These are phyloP conservation scores for Tachypleus tridentatus DNA, from an alignment of 1,140 invertebrate genomes.

Conservation along the genomic window DNA sequence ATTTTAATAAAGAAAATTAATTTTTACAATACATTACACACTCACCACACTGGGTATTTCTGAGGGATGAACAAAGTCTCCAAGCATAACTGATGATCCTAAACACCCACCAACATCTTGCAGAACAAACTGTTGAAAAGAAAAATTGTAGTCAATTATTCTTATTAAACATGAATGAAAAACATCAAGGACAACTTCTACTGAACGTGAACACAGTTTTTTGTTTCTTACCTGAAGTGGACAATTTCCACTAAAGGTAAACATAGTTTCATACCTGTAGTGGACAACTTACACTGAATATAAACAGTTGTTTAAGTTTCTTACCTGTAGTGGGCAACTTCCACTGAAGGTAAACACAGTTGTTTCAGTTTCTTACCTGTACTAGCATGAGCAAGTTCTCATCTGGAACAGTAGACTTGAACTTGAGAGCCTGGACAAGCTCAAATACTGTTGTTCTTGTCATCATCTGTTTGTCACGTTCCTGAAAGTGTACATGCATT, in stretches of 20 bases:
- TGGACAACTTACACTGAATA: too few species aligned
- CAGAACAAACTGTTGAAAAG: constrained; percentile 35
- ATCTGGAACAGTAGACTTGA: constrained; percentile 85
- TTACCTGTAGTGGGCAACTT: too few species aligned
- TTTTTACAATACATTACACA: constrained; percentile 6
- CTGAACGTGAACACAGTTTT: too few species aligned
- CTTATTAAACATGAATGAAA: background rate
- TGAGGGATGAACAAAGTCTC: constrained; percentile 31
- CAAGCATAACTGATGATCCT: constrained; percentile 46
- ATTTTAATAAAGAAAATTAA: background rate
- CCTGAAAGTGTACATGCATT: constrained; percentile 37
- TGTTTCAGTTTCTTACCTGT: constrained; percentile 42
- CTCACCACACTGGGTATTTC: constrained; percentile 20
- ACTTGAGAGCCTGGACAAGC: constrained; percentile 86
- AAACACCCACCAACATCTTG: constrained; percentile 67
- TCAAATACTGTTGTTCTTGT: constrained; percentile 84
- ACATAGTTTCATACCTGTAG: too few species aligned
- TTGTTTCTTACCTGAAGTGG: too few species aligned
- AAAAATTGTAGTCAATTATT: background rate
- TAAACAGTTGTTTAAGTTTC: too few species aligned
- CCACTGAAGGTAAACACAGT: too few species aligned
- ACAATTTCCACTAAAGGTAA: too few species aligned
- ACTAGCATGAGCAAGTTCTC: constrained; percentile 85
- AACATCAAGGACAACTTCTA: too few species aligned
- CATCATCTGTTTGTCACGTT: constrained; percentile 84